phyloP scores from a whole-genome alignment of 2,797 vertebrate genomes.

The Lemur catta region DNA sequence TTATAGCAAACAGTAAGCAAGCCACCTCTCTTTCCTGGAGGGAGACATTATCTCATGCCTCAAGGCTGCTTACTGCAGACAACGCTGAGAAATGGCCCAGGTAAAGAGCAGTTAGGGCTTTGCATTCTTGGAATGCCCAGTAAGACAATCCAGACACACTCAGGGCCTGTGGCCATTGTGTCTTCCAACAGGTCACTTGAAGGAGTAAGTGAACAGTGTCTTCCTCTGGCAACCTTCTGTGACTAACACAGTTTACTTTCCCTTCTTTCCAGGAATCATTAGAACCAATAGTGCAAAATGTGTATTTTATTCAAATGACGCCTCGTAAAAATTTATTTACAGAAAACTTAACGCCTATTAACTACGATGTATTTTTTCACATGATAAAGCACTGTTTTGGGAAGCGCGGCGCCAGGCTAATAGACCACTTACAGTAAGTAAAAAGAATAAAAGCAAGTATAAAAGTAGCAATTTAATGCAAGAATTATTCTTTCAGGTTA shows the following conservation, averaged over 20 bases:
- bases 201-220: background rate
- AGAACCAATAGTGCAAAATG: constrained; percentile 64
- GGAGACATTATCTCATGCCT: background rate
- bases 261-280: constrained; percentile 39
- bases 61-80: background rate
- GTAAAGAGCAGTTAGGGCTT: background rate
- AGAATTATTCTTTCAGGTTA: constrained; percentile 5
- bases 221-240: background rate
- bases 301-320: constrained; percentile 92
- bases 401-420: constrained; percentile 87
- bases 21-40: background rate
- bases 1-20: background rate
- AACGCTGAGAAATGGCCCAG: background rate
- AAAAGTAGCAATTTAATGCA: constrained; percentile 2
- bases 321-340: constrained; percentile 91
- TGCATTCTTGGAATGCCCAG: background rate
- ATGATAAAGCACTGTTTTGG: constrained; percentile 95
- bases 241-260: constrained; percentile 47
- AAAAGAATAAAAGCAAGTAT: background rate
- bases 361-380: constrained; percentile 88
- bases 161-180: background rate
- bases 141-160: background rate
- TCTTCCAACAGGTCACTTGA: background rate
- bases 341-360: constrained; percentile 86
- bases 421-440: constrained; percentile 92